These are phyloP conservation scores for Apus apus DNA, from an alignment of 2,113 vertebrate genomes.

Conservation along the genomic window DNA sequence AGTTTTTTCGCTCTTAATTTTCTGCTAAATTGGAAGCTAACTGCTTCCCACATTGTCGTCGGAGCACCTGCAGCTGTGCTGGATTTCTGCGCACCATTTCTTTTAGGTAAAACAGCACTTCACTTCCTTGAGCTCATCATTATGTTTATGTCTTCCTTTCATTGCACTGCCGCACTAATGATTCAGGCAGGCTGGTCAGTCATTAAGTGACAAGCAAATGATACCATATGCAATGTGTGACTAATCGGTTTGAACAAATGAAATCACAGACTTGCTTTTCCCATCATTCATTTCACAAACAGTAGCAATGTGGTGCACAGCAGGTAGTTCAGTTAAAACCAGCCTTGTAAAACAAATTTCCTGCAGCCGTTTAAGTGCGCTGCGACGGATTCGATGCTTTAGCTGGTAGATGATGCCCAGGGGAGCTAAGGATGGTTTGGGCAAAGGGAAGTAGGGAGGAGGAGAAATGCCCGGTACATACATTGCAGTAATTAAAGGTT, in stretches of 20 bases:
- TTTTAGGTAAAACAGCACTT: slow-evolving; percentile 86
- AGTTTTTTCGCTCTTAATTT: slow-evolving; percentile 92
- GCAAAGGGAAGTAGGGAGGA: slow-evolving; percentile 53
- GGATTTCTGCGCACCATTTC: slow-evolving; percentile 88
- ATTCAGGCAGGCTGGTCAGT: slow-evolving; percentile 91
- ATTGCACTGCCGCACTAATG: slow-evolving; percentile 83
- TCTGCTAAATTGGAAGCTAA: slow-evolving; percentile 92
- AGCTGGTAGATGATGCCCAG: slow-evolving; percentile 42
- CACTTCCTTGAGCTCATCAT: slow-evolving; percentile 90
- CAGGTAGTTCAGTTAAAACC: slow-evolving; percentile 89
- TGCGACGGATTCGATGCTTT: slow-evolving; percentile 50
- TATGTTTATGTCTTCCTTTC: slow-evolving; percentile 92
- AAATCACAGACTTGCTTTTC: slow-evolving; percentile 92
- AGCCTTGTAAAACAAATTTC: slow-evolving; percentile 92
- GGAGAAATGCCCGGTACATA: slow-evolving; percentile 70
- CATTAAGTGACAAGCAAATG: slow-evolving; percentile 98
- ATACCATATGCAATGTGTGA: slow-evolving; percentile 89
- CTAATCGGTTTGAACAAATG: slow-evolving; percentile 90
- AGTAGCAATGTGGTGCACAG: slow-evolving; percentile 83
- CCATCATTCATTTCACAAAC: slow-evolving; percentile 86
- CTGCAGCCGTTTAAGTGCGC: slow-evolving; percentile 77
- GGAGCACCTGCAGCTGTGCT: slow-evolving; percentile 88
- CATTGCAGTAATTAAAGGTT: slow-evolving; percentile 81
- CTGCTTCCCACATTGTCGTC: slow-evolving; percentile 88
- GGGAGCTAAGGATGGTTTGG: slow-evolving; percentile 62